phyloP scores from a whole-genome alignment of 2,888 invertebrate species.

The Apantesis nais region DNA sequence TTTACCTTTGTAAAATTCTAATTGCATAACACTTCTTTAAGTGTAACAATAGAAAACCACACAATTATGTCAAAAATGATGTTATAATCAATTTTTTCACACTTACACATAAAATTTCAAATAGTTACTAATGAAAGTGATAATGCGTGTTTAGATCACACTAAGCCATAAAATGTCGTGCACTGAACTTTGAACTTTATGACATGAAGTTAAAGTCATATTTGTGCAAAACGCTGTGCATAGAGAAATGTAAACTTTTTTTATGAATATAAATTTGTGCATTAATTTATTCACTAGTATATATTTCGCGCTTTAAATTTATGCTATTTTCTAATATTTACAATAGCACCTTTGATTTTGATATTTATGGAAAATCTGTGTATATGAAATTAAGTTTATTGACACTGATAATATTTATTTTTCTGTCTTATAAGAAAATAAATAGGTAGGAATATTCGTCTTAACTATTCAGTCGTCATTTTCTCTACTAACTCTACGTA shows the following conservation, averaged over 20 bases:
- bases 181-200: conserved; percentile 4
- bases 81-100: background rate
- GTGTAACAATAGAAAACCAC: background rate
- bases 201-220: background rate
- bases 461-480: background rate
- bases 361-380: background rate
- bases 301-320: background rate
- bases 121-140: conserved; percentile 3
- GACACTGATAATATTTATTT: background rate
- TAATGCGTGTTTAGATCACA: background rate
- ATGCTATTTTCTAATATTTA: background rate
- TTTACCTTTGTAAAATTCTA: background rate
- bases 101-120: conserved; percentile 3
- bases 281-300: background rate
- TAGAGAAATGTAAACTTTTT: background rate
- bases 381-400: background rate
- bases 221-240: background rate
- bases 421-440: background rate
- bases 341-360: background rate
- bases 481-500: background rate
- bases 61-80: conserved; percentile 1
- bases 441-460: background rate
- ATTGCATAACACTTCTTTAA: too few species aligned
- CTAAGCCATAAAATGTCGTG: background rate
- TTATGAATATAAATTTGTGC: background rate